Percentiles rank a stretch among this genome's conserved stretches.
Evolutionary conservation across 2,888 invertebrate genomes (phyloP).

Genomic region (Thymelicus sylvestris): DNA sequence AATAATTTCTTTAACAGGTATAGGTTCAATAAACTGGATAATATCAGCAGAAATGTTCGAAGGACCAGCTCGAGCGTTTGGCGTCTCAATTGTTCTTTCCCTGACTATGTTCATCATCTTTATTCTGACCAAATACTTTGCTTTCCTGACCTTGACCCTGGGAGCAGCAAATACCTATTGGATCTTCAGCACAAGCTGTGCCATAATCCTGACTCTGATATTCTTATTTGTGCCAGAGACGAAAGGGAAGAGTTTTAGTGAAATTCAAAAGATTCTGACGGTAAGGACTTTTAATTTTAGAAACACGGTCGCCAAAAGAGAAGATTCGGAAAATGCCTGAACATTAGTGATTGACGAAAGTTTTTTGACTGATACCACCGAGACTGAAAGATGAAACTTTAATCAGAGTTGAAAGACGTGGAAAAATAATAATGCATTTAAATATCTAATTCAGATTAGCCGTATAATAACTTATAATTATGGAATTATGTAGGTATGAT

Average conservation of each 20-base stretch:
- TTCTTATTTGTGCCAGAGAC: slow-evolving; percentile 66
- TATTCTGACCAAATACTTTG: slow-evolving; percentile 59
- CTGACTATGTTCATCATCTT: slow-evolving; percentile 49
- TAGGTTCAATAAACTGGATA: slow-evolving; percentile 63
- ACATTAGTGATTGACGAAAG: too few relatives aligned
- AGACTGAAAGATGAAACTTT: too few relatives aligned
- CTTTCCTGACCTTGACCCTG: slow-evolving; percentile 47
- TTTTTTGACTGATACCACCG: too few relatives aligned
- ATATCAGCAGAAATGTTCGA: slow-evolving; percentile 64
- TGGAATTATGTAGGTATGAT: too few relatives aligned
- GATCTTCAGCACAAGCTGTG: slow-evolving; percentile 53
- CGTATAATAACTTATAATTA: neutral
- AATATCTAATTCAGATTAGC: too few relatives aligned
- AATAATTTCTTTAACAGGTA: slow-evolving; percentile 52
- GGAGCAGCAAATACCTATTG: slow-evolving; percentile 62
- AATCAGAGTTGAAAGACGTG: too few relatives aligned
- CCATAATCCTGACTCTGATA: slow-evolving; percentile 51
- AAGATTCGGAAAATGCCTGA: too few relatives aligned
- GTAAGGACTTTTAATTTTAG: too few relatives aligned
- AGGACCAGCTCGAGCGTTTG: slow-evolving; percentile 56
- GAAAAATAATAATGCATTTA: too few relatives aligned
- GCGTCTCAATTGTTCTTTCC: slow-evolving; percentile 49
- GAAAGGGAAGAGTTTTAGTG: slow-evolving; percentile 65
- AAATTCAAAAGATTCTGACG: slow-evolving; percentile 59
- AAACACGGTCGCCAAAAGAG: too few relatives aligned